These are phyloP conservation scores for Wasmannia auropunctata DNA, from an alignment of 1,140 invertebrate species.

Conservation along the genomic window DNA sequence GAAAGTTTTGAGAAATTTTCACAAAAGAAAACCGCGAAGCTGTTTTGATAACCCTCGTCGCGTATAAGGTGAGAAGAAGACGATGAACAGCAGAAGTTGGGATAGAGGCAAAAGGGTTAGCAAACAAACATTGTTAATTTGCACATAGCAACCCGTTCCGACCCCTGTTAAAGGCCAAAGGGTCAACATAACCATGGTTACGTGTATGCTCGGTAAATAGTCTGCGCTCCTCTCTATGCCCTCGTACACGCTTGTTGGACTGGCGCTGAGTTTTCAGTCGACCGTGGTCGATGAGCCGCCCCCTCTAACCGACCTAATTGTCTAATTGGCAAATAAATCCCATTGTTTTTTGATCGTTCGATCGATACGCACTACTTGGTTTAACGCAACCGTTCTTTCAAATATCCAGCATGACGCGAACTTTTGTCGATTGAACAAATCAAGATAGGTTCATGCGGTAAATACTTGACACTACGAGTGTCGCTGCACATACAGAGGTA, in stretches of 20 bases:
- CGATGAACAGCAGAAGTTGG: conserved; percentile 32
- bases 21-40: neutral
- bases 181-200: conserved; percentile 80
- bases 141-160: conserved; percentile 72
- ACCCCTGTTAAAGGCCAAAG: conserved; percentile 73
- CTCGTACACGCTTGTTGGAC: conserved; percentile 60
- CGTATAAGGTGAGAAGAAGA: conserved; percentile 7
- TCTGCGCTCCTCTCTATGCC: conserved; percentile 76
- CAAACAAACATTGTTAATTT: conserved; percentile 84
- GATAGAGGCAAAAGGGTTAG: conserved; percentile 75
- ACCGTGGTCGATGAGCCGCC: conserved; percentile 34
- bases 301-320: conserved; percentile 74
- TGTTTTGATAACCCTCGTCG: neutral
- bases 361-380: conserved; percentile 61
- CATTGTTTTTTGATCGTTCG: conserved; percentile 75
- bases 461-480: too few relatives aligned
- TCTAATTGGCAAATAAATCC: conserved; percentile 83
- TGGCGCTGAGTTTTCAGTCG: conserved; percentile 60
- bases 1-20: neutral
- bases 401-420: neutral
- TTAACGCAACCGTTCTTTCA: conserved; percentile 26
- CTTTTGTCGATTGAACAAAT: too few relatives aligned
- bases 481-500: too few relatives aligned
- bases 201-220: conserved; percentile 78
- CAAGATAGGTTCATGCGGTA: too few relatives aligned